Evolutionary conservation across 1,140 invertebrate species (phyloP).

Genomic region (Heliconius congener): DNA sequence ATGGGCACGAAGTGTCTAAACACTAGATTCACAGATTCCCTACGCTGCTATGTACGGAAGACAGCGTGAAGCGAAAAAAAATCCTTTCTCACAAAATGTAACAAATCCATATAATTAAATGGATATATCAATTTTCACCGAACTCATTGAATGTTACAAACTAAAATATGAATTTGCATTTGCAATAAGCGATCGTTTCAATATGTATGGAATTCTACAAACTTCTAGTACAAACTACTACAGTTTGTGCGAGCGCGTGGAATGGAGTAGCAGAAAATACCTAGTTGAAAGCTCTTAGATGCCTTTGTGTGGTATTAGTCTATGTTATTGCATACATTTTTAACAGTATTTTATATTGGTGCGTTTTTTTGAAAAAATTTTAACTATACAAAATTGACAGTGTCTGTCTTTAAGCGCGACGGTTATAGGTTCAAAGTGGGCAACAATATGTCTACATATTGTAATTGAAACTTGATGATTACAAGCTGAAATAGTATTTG

Average conservation of each 20-base stretch:
- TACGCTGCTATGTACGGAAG: not conserved
- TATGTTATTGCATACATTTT: conserved; percentile 5
- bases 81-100: not conserved
- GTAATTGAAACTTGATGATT: too few relatives aligned
- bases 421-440: too few relatives aligned
- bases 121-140: not conserved
- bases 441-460: too few relatives aligned
- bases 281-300: conserved; percentile 1
- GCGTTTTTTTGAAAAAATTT: too few relatives aligned
- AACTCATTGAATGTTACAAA: not conserved
- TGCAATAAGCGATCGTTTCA: conserved; percentile 11
- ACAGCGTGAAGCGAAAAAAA: not conserved
- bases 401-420: too few relatives aligned
- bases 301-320: not conserved
- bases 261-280: conserved; percentile 12
- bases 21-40: not conserved
- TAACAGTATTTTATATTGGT: too few relatives aligned
- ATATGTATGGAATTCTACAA: not conserved
- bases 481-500: too few relatives aligned
- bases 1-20: not conserved
- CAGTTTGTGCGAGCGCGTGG: not conserved
- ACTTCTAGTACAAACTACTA: conserved; percentile 5
- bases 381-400: too few relatives aligned
- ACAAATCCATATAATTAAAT: not conserved
- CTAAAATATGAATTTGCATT: conserved; percentile 4